Base-by-base conservation (phyloP, 2,888 invertebrate species). In the Theodoxus fluviatilis region DNA sequence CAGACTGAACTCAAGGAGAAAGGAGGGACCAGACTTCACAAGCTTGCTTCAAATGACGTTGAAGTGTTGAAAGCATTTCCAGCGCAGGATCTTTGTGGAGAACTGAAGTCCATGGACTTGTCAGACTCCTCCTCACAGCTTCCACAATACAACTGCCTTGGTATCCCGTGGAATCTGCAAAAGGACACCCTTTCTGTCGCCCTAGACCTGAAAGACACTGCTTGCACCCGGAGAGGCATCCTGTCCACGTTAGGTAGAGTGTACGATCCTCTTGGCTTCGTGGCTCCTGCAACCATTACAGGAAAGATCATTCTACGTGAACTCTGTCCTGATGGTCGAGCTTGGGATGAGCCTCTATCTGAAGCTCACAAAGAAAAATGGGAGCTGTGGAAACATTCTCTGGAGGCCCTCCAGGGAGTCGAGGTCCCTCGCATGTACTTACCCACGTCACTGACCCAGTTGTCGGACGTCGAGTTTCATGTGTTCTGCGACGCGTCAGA, bases 31-130 rank as follows among this genome's bases (percentile, higher is more conserved):
- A 22, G 71, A 9, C 65, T 77, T n/a, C 77, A 77, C 37, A 77
- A 77, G 63, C 67, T 77, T n/a, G 70, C 74, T n/a, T 75, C 78
- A 7, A 73, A 77, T 55, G 67, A 59, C 43, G 40, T 18, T 22
- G 52, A 49, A 28, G 70, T 75, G 0, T 28, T 74, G 64, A 12
- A 59, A 6, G 68, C 72, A 3, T 72, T 75, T 28, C 72, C 69
- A 22, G 7, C 49, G 18, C 47, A 66, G 1, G 72, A 74, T 61
- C 66, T 57, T n/a, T 69, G 47, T 12, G 47, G 65, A 18, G 64
- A 72, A 9, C 25, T 71, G 3, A 63, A 70, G 49, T 18, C 52
- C 25, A 18, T 70, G 31, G 68, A 70, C n/a, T 28, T 73, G 0
- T 9, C 25, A 33, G 63, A 38, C 61, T 55, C 22, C 69, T 71